A percentile compares a stretch with the other conserved stretches of the same genome.
Evolutionary conservation across 2,113 vertebrate genomes (phyloP).

Genomic region (Salvator merianae): DNA sequence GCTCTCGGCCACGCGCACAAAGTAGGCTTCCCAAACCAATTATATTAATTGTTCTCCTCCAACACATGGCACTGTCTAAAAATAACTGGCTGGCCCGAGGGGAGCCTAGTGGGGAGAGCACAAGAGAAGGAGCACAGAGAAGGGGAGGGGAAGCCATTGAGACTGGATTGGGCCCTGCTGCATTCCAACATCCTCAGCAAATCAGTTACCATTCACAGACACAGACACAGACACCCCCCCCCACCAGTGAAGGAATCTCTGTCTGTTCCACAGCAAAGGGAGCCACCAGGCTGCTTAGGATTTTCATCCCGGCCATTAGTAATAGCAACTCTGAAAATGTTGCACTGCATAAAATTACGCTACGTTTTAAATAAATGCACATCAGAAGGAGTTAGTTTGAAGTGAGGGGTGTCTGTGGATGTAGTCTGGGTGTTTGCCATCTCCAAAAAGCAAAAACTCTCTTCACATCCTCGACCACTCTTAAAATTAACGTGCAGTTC

Average conservation of each 20-base stretch:
- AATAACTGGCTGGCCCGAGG: conserved; percentile 64
- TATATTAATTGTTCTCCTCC: conserved; percentile 70
- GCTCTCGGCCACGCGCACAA: conserved; percentile 61
- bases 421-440: not conserved
- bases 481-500: not conserved
- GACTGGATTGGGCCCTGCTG: not conserved
- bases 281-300: not conserved
- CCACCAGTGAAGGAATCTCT: not conserved
- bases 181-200: not conserved
- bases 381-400: not conserved
- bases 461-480: not conserved
- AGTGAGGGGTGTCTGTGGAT: too few relatives aligned
- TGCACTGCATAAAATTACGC: not conserved
- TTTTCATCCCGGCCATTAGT: not conserved
- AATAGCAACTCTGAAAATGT: not conserved
- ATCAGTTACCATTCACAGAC: not conserved
- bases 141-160: not conserved
- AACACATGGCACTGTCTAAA: conserved; percentile 70
- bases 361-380: not conserved
- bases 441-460: not conserved
- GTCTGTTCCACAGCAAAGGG: not conserved
- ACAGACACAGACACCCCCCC: too few relatives aligned
- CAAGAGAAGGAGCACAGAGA: conserved; percentile 4
- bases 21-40: conserved; percentile 73
- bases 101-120: conserved; percentile 2